A percentile compares a stretch with the other conserved stretches of the same genome.
phyloP scores from a whole-genome alignment of 2,797 vertebrate genomes.

The Pelochelys cantorii region DNA sequence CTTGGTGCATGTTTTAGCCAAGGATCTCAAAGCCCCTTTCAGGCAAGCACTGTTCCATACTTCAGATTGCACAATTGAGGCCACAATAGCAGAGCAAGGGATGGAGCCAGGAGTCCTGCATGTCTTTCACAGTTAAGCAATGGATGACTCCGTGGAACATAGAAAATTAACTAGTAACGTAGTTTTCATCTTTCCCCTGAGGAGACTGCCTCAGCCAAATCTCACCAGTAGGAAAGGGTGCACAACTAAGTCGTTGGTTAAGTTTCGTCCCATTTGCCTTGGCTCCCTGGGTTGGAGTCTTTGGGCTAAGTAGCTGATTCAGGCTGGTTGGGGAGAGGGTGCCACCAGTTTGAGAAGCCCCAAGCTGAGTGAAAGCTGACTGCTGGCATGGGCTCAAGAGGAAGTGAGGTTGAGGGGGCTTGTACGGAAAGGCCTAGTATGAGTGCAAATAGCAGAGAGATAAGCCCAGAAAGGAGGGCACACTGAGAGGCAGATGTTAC shows the following conservation, averaged over 20 bases:
- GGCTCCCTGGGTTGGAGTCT: not conserved
- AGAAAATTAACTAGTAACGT: not conserved
- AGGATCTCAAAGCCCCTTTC: not conserved
- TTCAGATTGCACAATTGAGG: not conserved
- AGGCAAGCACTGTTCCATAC: not conserved
- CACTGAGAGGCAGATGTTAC: not conserved
- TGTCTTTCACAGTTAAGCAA: not conserved
- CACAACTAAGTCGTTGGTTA: not conserved
- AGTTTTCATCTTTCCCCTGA: not conserved
- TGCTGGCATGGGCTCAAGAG: not conserved
- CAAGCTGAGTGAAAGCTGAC: not conserved
- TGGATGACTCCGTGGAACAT: not conserved
- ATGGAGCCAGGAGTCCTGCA: not conserved
- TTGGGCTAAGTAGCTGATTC: not conserved
- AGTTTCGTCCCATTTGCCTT: not conserved
- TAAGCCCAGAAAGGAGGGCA: rapidly evolving
- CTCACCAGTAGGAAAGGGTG: not conserved
- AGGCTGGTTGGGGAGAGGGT: not conserved
- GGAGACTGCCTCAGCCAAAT: not conserved
- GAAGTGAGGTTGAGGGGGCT: not conserved
- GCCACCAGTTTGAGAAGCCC: not conserved
- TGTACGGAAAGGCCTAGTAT: not conserved
- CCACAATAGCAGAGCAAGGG: not conserved
- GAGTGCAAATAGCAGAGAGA: not conserved
- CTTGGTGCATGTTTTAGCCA: not conserved